Evolutionary conservation across 2,888 invertebrate species (phyloP).

Genomic region (Scotopteryx bipunctaria): DNA sequence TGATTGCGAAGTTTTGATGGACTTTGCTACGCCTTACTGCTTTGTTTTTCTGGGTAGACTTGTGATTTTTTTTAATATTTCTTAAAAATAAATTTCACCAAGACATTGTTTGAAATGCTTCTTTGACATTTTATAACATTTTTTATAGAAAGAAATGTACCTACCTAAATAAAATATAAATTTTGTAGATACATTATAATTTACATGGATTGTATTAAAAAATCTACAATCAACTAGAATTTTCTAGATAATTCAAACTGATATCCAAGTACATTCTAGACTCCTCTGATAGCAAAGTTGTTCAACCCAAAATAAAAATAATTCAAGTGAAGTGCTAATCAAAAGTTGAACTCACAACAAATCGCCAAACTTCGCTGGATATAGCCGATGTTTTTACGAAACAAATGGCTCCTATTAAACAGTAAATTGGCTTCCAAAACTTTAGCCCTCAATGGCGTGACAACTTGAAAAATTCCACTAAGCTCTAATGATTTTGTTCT

Average conservation of each 20-base stretch:
- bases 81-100: neutral
- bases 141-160: no score
- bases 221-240: neutral
- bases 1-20: constrained; percentile 69
- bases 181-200: no score
- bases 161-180: no score
- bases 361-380: constrained; percentile 22
- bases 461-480: constrained; percentile 62
- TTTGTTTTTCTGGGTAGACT: constrained; percentile 29
- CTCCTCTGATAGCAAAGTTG: no score
- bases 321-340: constrained; percentile 19
- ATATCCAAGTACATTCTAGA: no score
- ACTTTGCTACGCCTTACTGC: constrained; percentile 33
- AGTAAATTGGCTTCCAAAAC: constrained; percentile 67
- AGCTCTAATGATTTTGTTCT: constrained; percentile 35
- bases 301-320: constrained; percentile 25
- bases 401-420: constrained; percentile 69
- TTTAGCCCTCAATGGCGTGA: constrained; percentile 46
- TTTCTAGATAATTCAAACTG: no score
- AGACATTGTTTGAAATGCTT: no score
- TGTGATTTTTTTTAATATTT: constrained; percentile 3
- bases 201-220: neutral
- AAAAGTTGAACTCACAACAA: constrained; percentile 28
- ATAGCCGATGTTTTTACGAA: constrained; percentile 28
- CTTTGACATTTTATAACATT: no score